phyloP scores from a whole-genome alignment of 37 sponge, comb jelly and placozoan genomes.

The Halichondria panicea region DNA sequence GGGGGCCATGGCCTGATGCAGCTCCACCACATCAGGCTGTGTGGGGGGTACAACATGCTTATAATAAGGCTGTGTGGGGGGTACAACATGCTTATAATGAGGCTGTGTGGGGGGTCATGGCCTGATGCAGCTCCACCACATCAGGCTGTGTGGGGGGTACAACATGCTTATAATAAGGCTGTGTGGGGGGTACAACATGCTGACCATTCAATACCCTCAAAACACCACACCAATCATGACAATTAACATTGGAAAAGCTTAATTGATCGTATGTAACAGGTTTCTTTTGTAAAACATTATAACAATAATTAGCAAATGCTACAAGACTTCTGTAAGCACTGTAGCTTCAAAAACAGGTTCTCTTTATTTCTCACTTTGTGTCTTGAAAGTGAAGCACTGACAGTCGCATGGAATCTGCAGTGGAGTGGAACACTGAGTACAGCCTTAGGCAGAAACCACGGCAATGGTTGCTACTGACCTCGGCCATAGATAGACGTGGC shows the following conservation, averaged over 20 bases:
- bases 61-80: too few species aligned
- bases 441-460: not conserved
- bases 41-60: too few species aligned
- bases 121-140: conserved; percentile 88
- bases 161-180: too few species aligned
- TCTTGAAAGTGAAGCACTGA: conserved; percentile 47
- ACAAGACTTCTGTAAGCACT: not conserved
- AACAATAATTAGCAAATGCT: not conserved
- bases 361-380: conserved; percentile 54
- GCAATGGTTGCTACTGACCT: conserved; percentile 41
- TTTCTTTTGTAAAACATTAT: too few species aligned
- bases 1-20: conserved; percentile 83
- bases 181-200: too few species aligned
- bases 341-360: not conserved
- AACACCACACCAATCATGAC: too few species aligned
- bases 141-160: too few species aligned
- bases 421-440: not conserved
- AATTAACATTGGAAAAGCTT: too few species aligned
- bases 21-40: conserved; percentile 93
- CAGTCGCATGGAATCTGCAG: conserved; percentile 83
- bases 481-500: conserved; percentile 89
- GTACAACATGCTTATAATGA: too few species aligned
- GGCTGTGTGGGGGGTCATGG: conserved; percentile 82
- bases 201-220: too few species aligned
- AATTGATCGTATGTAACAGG: too few species aligned